Base-by-base conservation (phyloP, 2,113 vertebrate genomes). In the Noturus placidus region DNA sequence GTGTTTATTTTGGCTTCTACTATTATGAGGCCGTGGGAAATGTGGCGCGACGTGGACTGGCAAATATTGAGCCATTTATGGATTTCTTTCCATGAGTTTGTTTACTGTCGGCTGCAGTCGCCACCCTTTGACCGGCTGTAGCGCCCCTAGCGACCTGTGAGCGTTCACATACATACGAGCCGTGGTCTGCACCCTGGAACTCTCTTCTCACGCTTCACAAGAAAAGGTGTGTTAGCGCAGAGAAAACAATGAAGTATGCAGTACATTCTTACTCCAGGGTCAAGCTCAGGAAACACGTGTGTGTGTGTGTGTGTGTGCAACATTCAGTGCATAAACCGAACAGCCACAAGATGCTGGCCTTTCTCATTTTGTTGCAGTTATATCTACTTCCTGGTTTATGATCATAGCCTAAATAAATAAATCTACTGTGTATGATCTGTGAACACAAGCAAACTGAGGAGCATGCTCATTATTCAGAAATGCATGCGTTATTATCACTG, bases 101-200 rank as follows among this genome's bases (percentile, higher is more conserved):
- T 79, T 79, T 79, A 30, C 74, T 77, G 50, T 46, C 25, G 33
- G 13, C 35, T n/a, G 33, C 46, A 69, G 57, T 5, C 17, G 14
- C 25, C 27, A 67, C 9, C 20, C 19, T 57, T 25, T 7, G 19
- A 30, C 2, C 3, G 10, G 0, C 22, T 3, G 38, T 54, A 15
- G 78, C 84, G 42, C 88, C 84, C 30, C 84, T 82, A 56, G 78
- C 46, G 87, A 56, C 65, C 72, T 2, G 13, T n/a, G 10, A 52
- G 4, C 42, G 14, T 19, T 20, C 9, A 35, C n/a, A 46, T 63
- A 35, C 15, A 33, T 25, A 0, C 7, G 5, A 17, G 3, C 38
- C 13, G 4, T 77, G 25, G 5, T 14, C 5, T 72, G 22, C 33
- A 72, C 42, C 6, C 70, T 42, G 19, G 8, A 50, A 1, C 67